Percentiles rank a stretch among this genome's conserved stretches.
Evolutionary conservation across 92 coral and sea anemone species (phyloP).

Genomic region (Siderastrea radians): DNA sequence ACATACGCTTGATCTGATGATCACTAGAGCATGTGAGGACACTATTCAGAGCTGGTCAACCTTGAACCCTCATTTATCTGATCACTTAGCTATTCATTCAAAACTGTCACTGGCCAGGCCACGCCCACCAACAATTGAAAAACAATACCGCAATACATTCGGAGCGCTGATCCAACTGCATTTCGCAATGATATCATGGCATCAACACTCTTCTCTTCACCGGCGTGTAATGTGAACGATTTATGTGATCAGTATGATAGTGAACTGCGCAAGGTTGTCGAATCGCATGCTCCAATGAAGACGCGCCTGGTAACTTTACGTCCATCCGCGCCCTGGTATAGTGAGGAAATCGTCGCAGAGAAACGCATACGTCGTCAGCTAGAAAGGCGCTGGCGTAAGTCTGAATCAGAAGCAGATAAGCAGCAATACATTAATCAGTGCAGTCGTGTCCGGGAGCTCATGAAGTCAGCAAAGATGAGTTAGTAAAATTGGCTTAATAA

Average conservation of each 20-base stretch:
- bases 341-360: too few relatives aligned
- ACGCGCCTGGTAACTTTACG: constrained; percentile 29
- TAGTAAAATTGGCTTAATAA: too few relatives aligned
- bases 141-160: too few relatives aligned
- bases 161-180: too few relatives aligned
- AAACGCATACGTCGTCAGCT: too few relatives aligned
- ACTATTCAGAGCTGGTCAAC: background rate
- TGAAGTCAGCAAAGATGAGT: too few relatives aligned
- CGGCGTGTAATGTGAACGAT: too few relatives aligned
- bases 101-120: background rate
- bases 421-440: too few relatives aligned
- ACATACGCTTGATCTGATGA: background rate
- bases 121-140: too few relatives aligned
- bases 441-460: too few relatives aligned
- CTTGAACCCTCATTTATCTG: background rate
- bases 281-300: constrained; percentile 38
- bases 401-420: constrained; percentile 12
- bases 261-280: constrained; percentile 30
- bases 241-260: constrained; percentile 39
- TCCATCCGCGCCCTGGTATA: constrained; percentile 39
- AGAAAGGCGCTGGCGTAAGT: constrained; percentile 49
- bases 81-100: background rate
- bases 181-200: too few relatives aligned
- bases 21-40: background rate
- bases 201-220: too few relatives aligned